Base-by-base conservation (phyloP, 2,888 invertebrate genomes). In the Drosophila birchii region DNA sequence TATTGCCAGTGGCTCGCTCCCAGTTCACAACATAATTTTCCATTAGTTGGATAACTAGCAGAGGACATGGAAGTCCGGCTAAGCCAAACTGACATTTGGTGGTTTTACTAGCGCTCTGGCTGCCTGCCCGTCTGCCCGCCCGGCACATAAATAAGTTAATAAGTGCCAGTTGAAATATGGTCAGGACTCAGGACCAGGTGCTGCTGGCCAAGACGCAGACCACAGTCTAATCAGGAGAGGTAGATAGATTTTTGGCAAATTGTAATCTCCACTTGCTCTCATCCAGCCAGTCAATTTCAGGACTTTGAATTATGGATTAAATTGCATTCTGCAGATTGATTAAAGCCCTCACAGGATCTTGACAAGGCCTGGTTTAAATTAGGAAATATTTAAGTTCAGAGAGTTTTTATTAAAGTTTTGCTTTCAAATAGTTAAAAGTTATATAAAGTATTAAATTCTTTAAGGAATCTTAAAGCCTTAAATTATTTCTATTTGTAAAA, bases 61-160 rank as follows among this genome's bases (percentile, higher is more conserved):
- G 55, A 53, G 59, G 49, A 75, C 43, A 68, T 61, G 57, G 26
- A 23, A 59, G 49, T 47, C 51, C 29, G 16, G 43, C 67, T 45
- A 18, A 60, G 39, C 61, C 18, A 45, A 62, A 51, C 60, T 59
- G 59, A 76, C 68, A 58, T 51, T 47, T 44, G 71, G 71, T 69
- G 62, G 78, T 55, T 79, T 64, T 38, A 45, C 20, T 23, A 41
- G 62, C 53, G 61, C 63, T 58, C 56, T 58, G 49, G 47, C 69
- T 64, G 44, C n/a, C 32, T 59, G 61, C 26, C 64, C 34, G 44
- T 16, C 32, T 58, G 61, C 26, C 64, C 34, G 20, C 9, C 16
- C 9, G 20, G 16, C 36, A 61, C 44, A 80, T 83, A 83, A 83
- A 82, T 86, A 83, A 79, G 76, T 81, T 74, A 79, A 76, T 74